A percentile compares a stretch with the other conserved stretches of the same genome.
These are phyloP conservation scores for Cheracebus regulus DNA, from an alignment of 2,797 vertebrate genomes.

Conservation along the genomic window DNA sequence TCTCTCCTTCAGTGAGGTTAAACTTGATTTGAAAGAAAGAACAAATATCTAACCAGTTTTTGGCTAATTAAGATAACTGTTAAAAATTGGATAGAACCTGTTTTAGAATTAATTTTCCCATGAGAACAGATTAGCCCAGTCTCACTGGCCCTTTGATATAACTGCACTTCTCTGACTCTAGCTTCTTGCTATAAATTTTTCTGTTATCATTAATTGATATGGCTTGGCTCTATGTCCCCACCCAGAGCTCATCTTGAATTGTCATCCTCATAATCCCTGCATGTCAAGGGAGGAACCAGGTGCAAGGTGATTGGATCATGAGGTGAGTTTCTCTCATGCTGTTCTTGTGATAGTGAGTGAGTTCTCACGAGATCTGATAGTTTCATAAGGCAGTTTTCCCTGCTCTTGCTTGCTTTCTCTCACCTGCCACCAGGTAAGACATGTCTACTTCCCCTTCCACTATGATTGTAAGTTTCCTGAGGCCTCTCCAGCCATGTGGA, in stretches of 20 bases:
- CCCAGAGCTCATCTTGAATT: neutral
- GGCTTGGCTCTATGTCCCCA: neutral
- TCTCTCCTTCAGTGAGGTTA: neutral
- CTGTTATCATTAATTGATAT: neutral
- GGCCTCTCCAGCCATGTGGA: neutral
- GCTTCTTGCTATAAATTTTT: neutral
- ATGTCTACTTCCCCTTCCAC: neutral
- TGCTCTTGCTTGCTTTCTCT: neutral
- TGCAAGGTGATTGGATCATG: neutral
- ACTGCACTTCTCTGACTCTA: neutral
- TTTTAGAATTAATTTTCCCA: neutral
- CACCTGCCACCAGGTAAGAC: neutral
- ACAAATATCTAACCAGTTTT: neutral
- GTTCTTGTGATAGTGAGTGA: neutral
- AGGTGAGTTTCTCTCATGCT: neutral
- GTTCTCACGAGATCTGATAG: neutral
- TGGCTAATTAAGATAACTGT: neutral
- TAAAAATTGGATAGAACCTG: neutral
- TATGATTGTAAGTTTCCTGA: neutral
- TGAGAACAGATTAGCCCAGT: neutral
- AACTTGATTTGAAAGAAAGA: slow-evolving; percentile 24
- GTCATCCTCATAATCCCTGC: neutral
- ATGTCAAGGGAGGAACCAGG: neutral
- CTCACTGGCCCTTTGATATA: neutral
- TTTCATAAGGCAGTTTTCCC: neutral